A percentile compares a stretch with the other conserved stretches of the same genome.
Evolutionary conservation across 2,888 invertebrate species (phyloP).

Genomic region (Habroteleia sp.): DNA sequence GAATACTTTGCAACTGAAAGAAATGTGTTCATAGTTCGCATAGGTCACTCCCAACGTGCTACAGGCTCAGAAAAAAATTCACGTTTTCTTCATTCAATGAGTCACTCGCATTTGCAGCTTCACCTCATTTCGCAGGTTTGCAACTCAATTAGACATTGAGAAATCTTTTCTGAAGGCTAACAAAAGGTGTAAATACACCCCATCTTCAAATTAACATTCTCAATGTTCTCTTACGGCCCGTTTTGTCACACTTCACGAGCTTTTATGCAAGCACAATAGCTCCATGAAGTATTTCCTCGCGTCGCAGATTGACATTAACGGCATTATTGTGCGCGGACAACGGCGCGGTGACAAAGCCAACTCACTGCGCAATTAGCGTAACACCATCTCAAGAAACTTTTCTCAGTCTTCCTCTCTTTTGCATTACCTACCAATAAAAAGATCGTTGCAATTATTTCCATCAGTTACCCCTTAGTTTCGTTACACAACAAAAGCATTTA

Average conservation of each 20-base stretch:
- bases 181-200: slow-evolving; percentile 59
- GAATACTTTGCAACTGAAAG: too few relatives aligned
- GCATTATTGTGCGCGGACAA: slow-evolving; percentile 61
- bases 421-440: slow-evolving; percentile 15
- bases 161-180: slow-evolving; percentile 38
- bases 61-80: too few relatives aligned
- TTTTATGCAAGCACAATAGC: slow-evolving; percentile 62
- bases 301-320: slow-evolving; percentile 61
- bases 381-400: slow-evolving; percentile 54
- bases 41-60: too few relatives aligned
- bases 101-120: slow-evolving; percentile 1
- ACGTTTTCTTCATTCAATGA: background rate
- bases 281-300: slow-evolving; percentile 54
- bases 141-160: slow-evolving; percentile 46
- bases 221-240: slow-evolving; percentile 52
- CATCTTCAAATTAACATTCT: slow-evolving; percentile 61
- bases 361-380: slow-evolving; percentile 60
- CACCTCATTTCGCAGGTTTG: slow-evolving; percentile 19
- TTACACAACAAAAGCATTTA: slow-evolving; percentile 23
- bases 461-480: slow-evolving; percentile 21
- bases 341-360: slow-evolving; percentile 55
- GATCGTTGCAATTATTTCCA: slow-evolving; percentile 23
- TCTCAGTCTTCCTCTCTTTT: slow-evolving; percentile 20
- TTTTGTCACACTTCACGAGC: slow-evolving; percentile 61
- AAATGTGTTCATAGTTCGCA: too few relatives aligned